Evolutionary conservation across 2,113 vertebrate genomes (phyloP), one percentile per base, ranked within the genome.

Genomic region (Pituophis catenifer): DNA sequence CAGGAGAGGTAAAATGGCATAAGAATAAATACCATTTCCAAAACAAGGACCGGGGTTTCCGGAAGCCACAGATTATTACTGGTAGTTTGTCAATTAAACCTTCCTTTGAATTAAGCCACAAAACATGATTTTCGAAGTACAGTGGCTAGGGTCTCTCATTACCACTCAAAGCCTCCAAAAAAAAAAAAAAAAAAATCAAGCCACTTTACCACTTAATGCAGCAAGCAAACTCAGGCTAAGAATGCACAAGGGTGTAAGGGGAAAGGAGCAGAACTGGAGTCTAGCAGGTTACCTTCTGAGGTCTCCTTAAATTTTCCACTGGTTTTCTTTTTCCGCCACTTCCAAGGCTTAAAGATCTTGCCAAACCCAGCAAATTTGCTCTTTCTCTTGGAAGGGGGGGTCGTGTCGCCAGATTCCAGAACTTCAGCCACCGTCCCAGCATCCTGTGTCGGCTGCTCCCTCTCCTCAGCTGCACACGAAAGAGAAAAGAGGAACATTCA

Each of bases 281-380:
- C 65, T 0, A 1, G 11, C 0, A 81, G 86, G 90, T 97, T 96
- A 99, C 99, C 99, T 98, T 99, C 99, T 33, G 99, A 99, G 12
- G 99, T 99, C 97, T 99, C 99, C 96, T 99, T 98, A 97, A 99
- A 99, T 95, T 98, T 99, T 95, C 99, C 99, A 58, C 99, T 99
- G 97, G 98, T 99, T 98, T 99, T 99, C 98, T 99, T 99, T 98
- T 99, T 99, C 95, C 99, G 98, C 99, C 99, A 99, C 96, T 99
- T 99, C 99, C 99, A 99, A 5, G 99, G 99, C 94, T 99, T 99
- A 97, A 99, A 99, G 97, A 99, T 99, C 96, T 99, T 99, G 96
- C 99, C 99, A 91, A 99, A 98, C 86, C 98, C 97, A 0, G 99
- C 98, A 95, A 99, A 99, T 97, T 99, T 99, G 97, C 99, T 99